Evolutionary conservation across 2,797 vertebrate genomes (phyloP).

Genomic region (Spinibarbus caldwelli): DNA sequence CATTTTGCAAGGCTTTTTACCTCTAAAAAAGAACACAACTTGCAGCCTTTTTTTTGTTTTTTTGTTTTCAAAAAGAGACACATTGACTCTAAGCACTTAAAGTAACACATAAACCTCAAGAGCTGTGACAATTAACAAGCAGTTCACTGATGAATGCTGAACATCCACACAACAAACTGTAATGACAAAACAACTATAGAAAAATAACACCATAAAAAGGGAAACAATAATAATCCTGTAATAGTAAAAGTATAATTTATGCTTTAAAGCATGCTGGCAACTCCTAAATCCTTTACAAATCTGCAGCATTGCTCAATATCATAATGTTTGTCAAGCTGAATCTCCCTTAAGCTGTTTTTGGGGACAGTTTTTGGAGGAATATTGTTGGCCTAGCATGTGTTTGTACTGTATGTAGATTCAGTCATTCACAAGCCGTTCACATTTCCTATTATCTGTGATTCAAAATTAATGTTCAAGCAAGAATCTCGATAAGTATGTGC

Average conservation of each 20-base stretch:
- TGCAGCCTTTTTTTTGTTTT: neutral
- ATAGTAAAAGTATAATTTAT: neutral
- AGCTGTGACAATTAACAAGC: neutral
- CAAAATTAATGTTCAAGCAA: neutral
- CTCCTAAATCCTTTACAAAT: neutral
- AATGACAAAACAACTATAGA: neutral
- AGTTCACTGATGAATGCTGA: neutral
- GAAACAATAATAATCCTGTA: neutral
- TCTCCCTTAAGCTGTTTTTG: neutral
- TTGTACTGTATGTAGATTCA: neutral
- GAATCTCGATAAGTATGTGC: slow-evolving; percentile 2
- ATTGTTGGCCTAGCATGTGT: neutral
- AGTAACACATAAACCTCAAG: neutral
- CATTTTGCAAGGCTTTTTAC: neutral
- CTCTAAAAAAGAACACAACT: neutral
- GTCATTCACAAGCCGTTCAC: neutral
- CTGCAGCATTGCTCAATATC: neutral
- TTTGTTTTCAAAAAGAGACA: neutral
- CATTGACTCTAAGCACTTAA: neutral
- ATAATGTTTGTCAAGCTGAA: neutral
- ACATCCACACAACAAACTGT: neutral
- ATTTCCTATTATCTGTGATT: neutral
- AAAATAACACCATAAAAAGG: neutral
- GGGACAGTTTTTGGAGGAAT: neutral
- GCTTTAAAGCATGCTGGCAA: slow-evolving; percentile 4